Evolutionary conservation across 92 coral and sea anemone genomes (phyloP).

Genomic region (Phymanthus crucifer): DNA sequence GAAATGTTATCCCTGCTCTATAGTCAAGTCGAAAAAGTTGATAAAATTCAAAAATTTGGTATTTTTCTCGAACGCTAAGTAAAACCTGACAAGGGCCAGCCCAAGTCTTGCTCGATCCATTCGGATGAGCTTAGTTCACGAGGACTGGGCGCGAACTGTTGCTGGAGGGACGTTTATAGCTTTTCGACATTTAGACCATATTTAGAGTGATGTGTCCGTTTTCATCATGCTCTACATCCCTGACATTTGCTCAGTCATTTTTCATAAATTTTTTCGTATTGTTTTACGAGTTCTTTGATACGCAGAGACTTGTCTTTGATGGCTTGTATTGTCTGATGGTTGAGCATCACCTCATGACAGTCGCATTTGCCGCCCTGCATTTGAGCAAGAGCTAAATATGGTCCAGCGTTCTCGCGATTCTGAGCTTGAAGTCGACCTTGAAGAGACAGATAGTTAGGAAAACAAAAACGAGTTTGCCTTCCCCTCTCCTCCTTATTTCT

Average conservation of each 20-base stretch:
- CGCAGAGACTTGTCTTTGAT: constrained; percentile 73
- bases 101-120: not conserved
- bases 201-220: constrained; percentile 77
- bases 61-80: not conserved
- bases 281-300: constrained; percentile 82
- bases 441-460: not conserved
- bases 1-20: too few relatives aligned
- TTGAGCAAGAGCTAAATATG: constrained; percentile 44
- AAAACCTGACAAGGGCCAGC: not conserved
- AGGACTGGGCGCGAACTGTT: not conserved
- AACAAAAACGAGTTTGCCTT: too few relatives aligned
- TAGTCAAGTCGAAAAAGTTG: too few relatives aligned
- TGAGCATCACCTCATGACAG: constrained; percentile 83
- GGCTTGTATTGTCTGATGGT: constrained; percentile 76
- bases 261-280: constrained; percentile 91
- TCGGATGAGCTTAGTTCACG: not conserved
- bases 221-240: constrained; percentile 66
- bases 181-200: constrained; percentile 50
- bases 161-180: not conserved
- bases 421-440: constrained; percentile 42
- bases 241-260: constrained; percentile 79
- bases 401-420: constrained; percentile 25
- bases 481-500: not conserved
- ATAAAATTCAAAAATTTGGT: not conserved
- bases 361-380: constrained; percentile 67